Evolutionary conservation across 2,797 vertebrate species (phyloP), one percentile per base, ranked within the genome.

Genomic region (Chrysocyon brachyurus): DNA sequence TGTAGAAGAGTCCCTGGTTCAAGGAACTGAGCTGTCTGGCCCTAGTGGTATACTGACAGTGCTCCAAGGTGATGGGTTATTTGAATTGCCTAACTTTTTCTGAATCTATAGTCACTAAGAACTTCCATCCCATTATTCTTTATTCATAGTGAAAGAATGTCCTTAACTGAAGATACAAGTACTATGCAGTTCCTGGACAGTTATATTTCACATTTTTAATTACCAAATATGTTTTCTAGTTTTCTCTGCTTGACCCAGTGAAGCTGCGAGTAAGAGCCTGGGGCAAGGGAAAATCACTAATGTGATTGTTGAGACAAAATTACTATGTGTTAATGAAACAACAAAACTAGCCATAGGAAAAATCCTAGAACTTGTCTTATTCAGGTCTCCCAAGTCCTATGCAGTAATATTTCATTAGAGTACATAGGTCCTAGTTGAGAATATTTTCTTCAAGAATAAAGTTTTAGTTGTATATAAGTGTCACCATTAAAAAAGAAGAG

Each of bases 121-220:
- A 72, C 10, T 21, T 73, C 56, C 15, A 81, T 4, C 28, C 31
- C 22, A 49, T 31, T 57, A 33, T 54, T 72, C 63, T 54, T 73
- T 49, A 33, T 16, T 95, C 75, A 54, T 28, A 68, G 75, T 64
- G 64, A 82, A 86, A 87, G 31, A 90, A 40, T 15, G 12, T 54
- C 49, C 28, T 78, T 78, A 78, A n/a, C 16, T 22, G 79, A 91
- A 73, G 52, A 75, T 46, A 73, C 33, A 73, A 75, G 31, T 66
- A 81, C 24, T 72, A 73, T 36, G 33, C 12, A 77, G n/a, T 88
- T 46, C 22, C n/a, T 73, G n/a, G 9, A 52, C n/a, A 73, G 63
- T 61, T 73, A 36, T 33, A 56, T 31, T 94, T 94, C 40, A 54
- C 16, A 91, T 49, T 79, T 81, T 89, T 64, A 79, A 88, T 81